Base-by-base conservation (phyloP, 2,888 invertebrate species). In the Eucriotettix oculatus region DNA sequence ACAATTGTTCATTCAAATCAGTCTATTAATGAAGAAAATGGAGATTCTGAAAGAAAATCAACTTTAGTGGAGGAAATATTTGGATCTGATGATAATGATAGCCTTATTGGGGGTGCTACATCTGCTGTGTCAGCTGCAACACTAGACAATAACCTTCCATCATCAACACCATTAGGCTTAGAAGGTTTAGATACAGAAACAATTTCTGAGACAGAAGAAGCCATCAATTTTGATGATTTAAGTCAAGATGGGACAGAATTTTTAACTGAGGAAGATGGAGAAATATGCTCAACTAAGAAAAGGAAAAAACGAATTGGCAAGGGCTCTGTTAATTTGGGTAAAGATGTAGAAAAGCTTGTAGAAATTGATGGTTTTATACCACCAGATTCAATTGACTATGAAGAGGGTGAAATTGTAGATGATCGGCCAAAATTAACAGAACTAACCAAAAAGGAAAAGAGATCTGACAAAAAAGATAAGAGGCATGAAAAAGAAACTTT, bases 171-270 rank as follows among this genome's bases (percentile, higher is more conserved):
- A 1, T 64, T 66, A n/a, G 78, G 76, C 1, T 71, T 80, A 60
- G 78, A 76, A 66, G 85, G 82, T 2, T 78, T 86, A 64, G 86
- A 83, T 67, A 86, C 86, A 0, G 87, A 87, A 73, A 75, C 86
- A 71, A 86, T 87, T 66, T 87, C 87, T 0, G 85, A 85, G 68
- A 86, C 86, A 64, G 85, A 84, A 68, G 82, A 81, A 54, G 78
- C 81, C 64, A 81, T 80, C 64, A 78, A 83, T 71, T 83, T 83
- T 69, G 81, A 82, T 58, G 74, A 10, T 73, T 74, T 62, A 73
- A 76, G 63, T 54, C 60, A 58, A 12, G 61, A 59, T 16, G 42
- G 42, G 40, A 58, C 60, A 40, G 61, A 58, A 10, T 60, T 63
- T 44, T 48, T 59, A 10, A 60, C 62, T 12, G 62, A 64, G 29